Percentiles rank a stretch among this genome's conserved stretches.
Conservation (phyloP, 2,797 vertebrate species). For the Falco columbarius region DNA sequence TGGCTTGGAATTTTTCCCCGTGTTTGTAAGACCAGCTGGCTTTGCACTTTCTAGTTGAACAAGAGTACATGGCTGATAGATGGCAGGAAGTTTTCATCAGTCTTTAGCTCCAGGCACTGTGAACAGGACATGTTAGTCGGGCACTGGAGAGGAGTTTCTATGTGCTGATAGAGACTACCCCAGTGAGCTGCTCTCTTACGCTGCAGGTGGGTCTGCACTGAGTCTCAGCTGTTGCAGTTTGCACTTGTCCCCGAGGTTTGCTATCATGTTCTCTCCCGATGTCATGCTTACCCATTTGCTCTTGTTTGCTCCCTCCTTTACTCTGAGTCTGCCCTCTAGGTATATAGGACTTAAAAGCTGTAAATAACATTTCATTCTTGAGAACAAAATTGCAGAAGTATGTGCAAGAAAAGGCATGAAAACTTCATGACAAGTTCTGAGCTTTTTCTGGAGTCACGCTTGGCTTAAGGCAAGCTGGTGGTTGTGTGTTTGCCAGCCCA, state of each 20-base stretch:
- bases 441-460: neutral
- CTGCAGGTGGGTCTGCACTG: neutral
- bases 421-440: neutral
- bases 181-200: neutral
- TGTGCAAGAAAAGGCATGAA: neutral
- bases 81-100: neutral
- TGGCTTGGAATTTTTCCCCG: neutral
- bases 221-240: neutral
- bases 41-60: neutral
- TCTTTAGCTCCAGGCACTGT: neutral
- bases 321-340: neutral
- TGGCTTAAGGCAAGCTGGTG: neutral
- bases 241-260: neutral
- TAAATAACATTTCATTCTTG: neutral
- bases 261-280: neutral
- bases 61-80: neutral
- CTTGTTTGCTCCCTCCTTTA: neutral
- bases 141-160: neutral
- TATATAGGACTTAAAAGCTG: neutral
- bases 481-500: neutral
- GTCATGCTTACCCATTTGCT: neutral
- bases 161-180: neutral
- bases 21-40: neutral
- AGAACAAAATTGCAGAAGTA: neutral
- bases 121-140: neutral